Percentiles rank a stretch among this genome's conserved stretches.
Conservation (phyloP, 2,113 vertebrate genomes). For the Nothoprocta perdicaria region DNA sequence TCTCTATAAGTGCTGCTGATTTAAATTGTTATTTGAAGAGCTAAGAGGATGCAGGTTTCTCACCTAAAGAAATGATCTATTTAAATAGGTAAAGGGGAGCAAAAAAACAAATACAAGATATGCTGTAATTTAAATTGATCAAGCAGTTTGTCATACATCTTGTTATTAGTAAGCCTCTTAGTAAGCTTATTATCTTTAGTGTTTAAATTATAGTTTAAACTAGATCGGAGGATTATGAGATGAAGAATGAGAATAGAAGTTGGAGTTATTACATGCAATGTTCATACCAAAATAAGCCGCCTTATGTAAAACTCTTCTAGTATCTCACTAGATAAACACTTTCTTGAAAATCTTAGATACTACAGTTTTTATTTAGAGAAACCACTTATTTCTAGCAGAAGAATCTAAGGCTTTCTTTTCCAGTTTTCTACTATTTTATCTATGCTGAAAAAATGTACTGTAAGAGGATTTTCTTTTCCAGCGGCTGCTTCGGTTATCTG, state of each 20-base stretch:
- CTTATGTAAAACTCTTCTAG: not conserved
- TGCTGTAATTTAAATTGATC: not conserved
- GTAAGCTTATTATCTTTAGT: conserved; percentile 11
- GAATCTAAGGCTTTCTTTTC: not conserved
- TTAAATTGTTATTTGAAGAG: not conserved
- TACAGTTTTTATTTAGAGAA: not conserved
- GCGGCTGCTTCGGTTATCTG: not conserved
- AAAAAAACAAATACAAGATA: not conserved
- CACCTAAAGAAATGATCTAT: not conserved
- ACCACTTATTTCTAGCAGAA: not conserved
- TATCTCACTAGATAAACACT: not conserved
- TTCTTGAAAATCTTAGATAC: not conserved
- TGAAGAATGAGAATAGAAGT: not conserved
- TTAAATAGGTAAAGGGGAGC: not conserved
- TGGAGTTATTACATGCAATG: not conserved
- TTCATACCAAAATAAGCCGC: not conserved
- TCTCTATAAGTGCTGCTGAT: not conserved
- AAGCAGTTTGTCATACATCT: not conserved
- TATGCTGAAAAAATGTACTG: accelerated
- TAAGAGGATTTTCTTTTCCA: not conserved
- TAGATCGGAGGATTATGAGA: conserved; percentile 13
- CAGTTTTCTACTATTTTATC: not conserved
- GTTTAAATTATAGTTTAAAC: not conserved
- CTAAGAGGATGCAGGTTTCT: not conserved
- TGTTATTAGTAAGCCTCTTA: conserved; percentile 4